Evolutionary conservation across 2,797 vertebrate species (phyloP).

Genomic region (Malurus splendens): DNA sequence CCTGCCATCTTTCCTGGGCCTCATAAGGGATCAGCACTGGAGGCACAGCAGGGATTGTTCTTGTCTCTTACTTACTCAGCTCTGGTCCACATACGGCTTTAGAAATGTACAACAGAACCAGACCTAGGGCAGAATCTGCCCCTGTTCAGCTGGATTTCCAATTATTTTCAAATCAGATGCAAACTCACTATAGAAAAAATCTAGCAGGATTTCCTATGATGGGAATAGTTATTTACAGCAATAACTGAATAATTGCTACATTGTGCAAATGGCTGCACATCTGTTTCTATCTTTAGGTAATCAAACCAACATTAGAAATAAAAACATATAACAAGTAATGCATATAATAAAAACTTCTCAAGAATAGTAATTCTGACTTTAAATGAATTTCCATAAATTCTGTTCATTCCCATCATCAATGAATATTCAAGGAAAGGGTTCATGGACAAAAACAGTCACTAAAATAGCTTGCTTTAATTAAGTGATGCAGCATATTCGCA

Average conservation of each 20-base stretch:
- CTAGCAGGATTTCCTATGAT: neutral
- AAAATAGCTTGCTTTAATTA: constrained; percentile 16
- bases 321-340: neutral
- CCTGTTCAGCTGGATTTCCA: neutral
- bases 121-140: neutral
- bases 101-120: neutral
- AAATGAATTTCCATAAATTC: constrained; percentile 4
- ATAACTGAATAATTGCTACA: neutral
- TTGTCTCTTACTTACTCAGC: neutral
- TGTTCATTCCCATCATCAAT: neutral
- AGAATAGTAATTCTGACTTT: neutral
- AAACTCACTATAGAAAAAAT: neutral
- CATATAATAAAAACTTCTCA: neutral
- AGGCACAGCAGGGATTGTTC: neutral
- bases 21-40: neutral
- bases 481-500: neutral
- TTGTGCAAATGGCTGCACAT: neutral
- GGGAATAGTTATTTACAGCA: neutral
- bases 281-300: neutral
- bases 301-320: neutral
- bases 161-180: neutral
- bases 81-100: neutral
- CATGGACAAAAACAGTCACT: neutral
- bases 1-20: neutral
- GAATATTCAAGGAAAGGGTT: constrained; percentile 31